phyloP scores from a whole-genome alignment of 1,140 invertebrate species.

The Littorina saxatilis region DNA sequence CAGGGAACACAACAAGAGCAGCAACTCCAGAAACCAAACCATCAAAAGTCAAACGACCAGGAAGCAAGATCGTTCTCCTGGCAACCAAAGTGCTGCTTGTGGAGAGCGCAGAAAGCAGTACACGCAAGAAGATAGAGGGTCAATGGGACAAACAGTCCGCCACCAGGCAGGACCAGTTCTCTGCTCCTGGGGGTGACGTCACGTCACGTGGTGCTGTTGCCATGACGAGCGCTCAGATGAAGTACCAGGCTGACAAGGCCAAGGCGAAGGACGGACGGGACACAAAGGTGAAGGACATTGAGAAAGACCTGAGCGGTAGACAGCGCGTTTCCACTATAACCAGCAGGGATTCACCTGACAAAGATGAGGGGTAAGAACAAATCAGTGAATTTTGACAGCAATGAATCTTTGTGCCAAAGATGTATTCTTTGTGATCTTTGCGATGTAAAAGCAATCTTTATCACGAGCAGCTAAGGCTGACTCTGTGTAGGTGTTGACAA shows the following conservation, averaged over 20 bases:
- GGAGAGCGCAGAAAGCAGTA: neutral
- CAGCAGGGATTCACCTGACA: neutral
- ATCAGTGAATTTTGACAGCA: no score
- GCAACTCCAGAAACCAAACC: neutral
- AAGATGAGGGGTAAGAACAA: slow-evolving; percentile 4
- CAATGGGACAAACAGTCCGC: slow-evolving; percentile 19
- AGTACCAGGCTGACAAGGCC: neutral
- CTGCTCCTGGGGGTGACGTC: neutral
- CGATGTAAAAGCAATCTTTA: no score
- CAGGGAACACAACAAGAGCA: neutral
- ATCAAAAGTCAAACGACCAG: no score
- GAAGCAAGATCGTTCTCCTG: neutral
- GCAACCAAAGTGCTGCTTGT: neutral
- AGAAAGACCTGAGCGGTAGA: neutral
- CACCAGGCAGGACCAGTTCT: neutral
- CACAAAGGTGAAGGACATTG: neutral
- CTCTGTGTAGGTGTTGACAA: no score
- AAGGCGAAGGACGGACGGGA: neutral
- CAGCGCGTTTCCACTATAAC: neutral
- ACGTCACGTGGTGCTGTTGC: neutral
- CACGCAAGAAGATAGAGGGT: slow-evolving; percentile 9
- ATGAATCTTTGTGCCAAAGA: no score
- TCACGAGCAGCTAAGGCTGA: no score
- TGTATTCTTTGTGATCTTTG: no score
- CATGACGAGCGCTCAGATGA: neutral